Conservation (phyloP, 2,113 vertebrate genomes). For the Martes martes region DNA sequence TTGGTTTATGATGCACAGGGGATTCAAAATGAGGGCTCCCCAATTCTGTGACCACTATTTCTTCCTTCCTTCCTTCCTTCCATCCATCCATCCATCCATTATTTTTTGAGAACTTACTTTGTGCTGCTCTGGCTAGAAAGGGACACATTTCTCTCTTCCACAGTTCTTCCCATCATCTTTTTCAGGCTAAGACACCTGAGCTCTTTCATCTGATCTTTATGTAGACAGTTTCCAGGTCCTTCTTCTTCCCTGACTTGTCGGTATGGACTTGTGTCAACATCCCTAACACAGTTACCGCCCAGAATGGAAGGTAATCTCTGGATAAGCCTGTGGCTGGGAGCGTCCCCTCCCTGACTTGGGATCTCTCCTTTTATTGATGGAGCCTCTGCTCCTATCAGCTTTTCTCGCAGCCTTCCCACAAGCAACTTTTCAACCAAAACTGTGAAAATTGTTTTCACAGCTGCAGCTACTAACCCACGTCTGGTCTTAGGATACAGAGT, state of each 20-base stretch:
- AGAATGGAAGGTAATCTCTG: neutral
- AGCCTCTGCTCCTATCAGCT: neutral
- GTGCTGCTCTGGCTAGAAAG: neutral
- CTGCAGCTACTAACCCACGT: constrained; percentile 52
- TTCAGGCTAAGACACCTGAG: neutral
- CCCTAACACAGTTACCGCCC: neutral
- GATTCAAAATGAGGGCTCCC: neutral
- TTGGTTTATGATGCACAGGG: neutral
- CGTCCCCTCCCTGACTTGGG: neutral
- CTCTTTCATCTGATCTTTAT: neutral
- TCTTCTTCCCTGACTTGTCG: neutral
- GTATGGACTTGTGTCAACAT: neutral
- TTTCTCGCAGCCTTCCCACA: constrained; percentile 17
- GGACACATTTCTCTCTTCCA: neutral
- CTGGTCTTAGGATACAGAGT: constrained; percentile 34
- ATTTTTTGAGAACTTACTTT: neutral
- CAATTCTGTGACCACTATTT: neutral
- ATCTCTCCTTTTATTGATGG: neutral
- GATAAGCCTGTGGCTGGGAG: neutral
- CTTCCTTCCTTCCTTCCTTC: neutral
- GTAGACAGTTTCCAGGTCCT: neutral
- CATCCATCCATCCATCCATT: neutral
- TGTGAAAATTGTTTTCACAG: constrained; percentile 59
- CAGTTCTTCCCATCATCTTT: neutral
- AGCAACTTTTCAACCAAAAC: constrained; percentile 53